Percentiles rank a stretch among this genome's conserved stretches.
Conservation (phyloP, 2,113 vertebrate species). For the Gavia stellata region DNA sequence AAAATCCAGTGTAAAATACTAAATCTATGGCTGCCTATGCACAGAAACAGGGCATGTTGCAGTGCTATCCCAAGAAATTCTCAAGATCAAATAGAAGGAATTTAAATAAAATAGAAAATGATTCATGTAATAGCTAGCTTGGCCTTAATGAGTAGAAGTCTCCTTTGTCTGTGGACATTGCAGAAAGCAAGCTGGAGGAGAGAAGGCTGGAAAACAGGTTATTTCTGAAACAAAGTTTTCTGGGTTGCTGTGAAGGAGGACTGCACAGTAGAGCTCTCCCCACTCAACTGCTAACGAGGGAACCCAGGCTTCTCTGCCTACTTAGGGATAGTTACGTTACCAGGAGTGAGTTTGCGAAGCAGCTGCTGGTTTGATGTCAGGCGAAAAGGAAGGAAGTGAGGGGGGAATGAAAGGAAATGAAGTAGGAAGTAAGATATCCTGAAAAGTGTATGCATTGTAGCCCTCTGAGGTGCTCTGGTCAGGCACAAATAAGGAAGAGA, state of each 20-base stretch:
- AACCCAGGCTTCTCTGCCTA: neutral
- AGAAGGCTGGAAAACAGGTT: neutral
- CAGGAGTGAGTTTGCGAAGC: neutral
- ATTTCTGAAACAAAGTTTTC: neutral
- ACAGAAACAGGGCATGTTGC: neutral
- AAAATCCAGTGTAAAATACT: neutral
- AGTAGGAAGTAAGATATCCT: neutral
- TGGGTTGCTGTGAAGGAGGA: rapidly evolving
- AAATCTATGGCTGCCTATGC: neutral
- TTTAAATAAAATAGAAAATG: neutral
- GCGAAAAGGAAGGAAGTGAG: neutral
- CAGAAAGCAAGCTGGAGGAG: neutral
- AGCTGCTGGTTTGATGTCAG: neutral
- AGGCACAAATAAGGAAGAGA: neutral
- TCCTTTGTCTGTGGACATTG: neutral
- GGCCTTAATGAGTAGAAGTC: neutral
- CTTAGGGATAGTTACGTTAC: neutral
- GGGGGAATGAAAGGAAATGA: neutral
- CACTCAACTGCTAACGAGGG: rapidly evolving
- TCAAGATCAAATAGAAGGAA: neutral
- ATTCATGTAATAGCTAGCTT: neutral
- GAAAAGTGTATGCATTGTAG: neutral
- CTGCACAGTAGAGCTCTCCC: neutral
- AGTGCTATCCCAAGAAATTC: neutral
- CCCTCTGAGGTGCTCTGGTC: neutral